Base-by-base conservation (phyloP, 1,140 invertebrate species). In the Proctacanthus coquilletti region DNA sequence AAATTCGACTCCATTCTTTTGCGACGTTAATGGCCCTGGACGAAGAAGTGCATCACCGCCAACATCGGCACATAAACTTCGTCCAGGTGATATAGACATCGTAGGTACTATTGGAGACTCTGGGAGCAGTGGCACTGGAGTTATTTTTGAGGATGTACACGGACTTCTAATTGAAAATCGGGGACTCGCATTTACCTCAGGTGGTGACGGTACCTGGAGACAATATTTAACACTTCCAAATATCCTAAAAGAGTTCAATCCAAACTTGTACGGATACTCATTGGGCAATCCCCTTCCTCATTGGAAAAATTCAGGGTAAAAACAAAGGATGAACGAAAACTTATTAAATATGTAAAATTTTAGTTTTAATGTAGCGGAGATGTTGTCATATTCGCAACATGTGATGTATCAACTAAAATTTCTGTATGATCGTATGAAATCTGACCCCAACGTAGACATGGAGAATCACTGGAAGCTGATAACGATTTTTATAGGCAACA, bases 91-190 rank as follows among this genome's bases (percentile, higher is more conserved):
- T 46, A 74, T 82, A 13, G 70, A 78, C 33, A 61, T 81, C 1
- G 61, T 82, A 21, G 77, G 55, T 2, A 72, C 75, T 6, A 57
- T 83, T 15, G 79, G 79, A 1, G 79, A 83, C 48, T 80, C 76
- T 0, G 51, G 82, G 3, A 73, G 72, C 0, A 75, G 74, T 4
- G 75, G 71, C 21, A 66, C 68, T 42, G 76, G 74, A 8, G 54
- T 68, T 10, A 56, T 63, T 18, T 61, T 61, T 2, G 45, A 43
- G 9, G 53, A 43, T 38, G 13, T 64, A 10, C 25, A 60, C 2
- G 50, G 61, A 4, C 10, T 62, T 0, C 0, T 37, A 0, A 40
- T 36, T 21, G 59, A 66, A 46, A 64, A 61, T 41, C 51, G 64
- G 41, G 63, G 64, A 4, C 45, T 52, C 6, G 40, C 53, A 2